A percentile compares a stretch with the other conserved stretches of the same genome.
These are phyloP conservation scores for Phylloscopus trochilus DNA, from an alignment of 2,113 vertebrate genomes.

Conservation along the genomic window DNA sequence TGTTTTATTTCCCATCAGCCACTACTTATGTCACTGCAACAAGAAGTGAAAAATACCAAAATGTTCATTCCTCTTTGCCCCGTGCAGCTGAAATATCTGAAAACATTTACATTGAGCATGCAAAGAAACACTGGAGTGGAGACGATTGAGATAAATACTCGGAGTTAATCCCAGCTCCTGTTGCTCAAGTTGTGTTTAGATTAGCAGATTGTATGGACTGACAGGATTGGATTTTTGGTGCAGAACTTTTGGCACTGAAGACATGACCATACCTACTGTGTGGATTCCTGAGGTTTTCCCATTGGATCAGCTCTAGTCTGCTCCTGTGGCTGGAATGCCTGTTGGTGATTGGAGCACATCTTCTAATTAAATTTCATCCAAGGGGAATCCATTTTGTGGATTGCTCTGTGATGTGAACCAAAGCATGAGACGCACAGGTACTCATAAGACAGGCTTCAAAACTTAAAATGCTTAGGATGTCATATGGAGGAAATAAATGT, in stretches of 20 bases:
- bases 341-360: background rate
- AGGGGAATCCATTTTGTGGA: background rate
- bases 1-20: background rate
- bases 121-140: background rate
- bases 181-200: background rate
- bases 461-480: background rate
- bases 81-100: background rate
- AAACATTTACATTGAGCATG: background rate
- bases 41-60: slow-evolving; percentile 7
- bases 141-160: background rate
- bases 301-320: background rate
- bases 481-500: background rate
- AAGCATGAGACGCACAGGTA: background rate
- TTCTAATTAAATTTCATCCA: background rate
- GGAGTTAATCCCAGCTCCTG: background rate
- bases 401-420: background rate
- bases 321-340: background rate
- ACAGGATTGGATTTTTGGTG: background rate
- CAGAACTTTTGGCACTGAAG: background rate
- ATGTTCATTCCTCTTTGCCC: background rate
- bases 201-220: background rate
- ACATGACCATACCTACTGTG: background rate
- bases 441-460: background rate
- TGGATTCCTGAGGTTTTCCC: background rate
- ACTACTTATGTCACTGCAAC: background rate